Evolutionary conservation across 2,113 vertebrate genomes (phyloP).

Genomic region (Kryptolebias marmoratus): DNA sequence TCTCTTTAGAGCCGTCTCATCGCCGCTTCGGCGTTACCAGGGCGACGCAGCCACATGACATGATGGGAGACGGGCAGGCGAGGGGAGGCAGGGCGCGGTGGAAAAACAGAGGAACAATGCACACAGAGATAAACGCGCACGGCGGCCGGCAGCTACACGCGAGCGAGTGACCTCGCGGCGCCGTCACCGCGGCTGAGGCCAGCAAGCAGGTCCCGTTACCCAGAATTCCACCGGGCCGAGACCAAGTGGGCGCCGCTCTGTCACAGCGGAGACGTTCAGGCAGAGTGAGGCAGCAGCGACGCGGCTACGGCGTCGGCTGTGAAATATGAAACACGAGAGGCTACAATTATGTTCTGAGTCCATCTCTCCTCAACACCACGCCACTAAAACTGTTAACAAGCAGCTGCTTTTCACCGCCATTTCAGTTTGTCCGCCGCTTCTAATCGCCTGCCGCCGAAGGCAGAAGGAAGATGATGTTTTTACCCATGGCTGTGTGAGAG

Average conservation of each 20-base stretch:
- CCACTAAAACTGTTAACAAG: no score
- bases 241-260: constrained; percentile 17
- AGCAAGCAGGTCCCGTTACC: constrained; percentile 46
- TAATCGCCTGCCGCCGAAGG: no score
- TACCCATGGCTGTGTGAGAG: no score
- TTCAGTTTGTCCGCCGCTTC: no score
- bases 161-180: constrained; percentile 18
- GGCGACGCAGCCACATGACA: constrained; percentile 45
- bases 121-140: constrained; percentile 49
- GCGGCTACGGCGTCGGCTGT: no score
- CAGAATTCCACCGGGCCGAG: constrained; percentile 1
- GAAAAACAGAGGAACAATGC: constrained; percentile 45
- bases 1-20: constrained; percentile 32
- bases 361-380: no score
- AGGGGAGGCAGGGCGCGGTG: constrained; percentile 8
- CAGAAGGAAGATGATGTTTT: no score
- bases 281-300: background rate
- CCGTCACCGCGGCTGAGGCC: constrained; percentile 58
- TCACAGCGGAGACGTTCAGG: constrained; percentile 29
- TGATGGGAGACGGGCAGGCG: constrained; percentile 20
- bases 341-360: no score
- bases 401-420: no score
- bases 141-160: constrained; percentile 16
- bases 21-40: constrained; percentile 54
- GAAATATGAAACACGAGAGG: no score